Percentiles rank a stretch among this genome's conserved stretches.
phyloP scores from a whole-genome alignment of 2,797 vertebrate species.

The Aldrovandia affinis region DNA sequence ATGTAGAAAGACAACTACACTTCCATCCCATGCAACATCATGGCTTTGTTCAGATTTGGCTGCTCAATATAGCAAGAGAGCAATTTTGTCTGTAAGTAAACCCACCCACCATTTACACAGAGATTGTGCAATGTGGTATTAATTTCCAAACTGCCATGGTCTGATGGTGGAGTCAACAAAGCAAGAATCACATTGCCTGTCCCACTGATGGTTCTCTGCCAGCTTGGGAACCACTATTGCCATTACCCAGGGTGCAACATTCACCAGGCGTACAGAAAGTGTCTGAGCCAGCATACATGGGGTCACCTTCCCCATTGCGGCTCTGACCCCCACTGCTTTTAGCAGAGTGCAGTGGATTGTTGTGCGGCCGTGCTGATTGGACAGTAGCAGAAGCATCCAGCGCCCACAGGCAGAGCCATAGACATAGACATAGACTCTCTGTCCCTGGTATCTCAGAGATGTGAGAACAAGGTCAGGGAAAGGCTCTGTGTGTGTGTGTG shows the following conservation, averaged over 20 bases:
- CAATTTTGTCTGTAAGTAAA: neutral
- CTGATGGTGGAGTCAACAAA: too few species aligned
- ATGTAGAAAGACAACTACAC: too few species aligned
- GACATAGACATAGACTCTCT: too few species aligned
- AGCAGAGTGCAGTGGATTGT: neutral
- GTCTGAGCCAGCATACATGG: neutral
- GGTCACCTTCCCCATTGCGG: neutral
- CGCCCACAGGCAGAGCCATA: too few species aligned
- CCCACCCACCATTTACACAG: neutral
- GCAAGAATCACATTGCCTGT: too few species aligned
- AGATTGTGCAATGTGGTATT: neutral
- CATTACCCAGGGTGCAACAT: neutral
- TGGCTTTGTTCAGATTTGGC: neutral
- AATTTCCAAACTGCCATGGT: neutral
- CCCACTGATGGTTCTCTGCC: too few species aligned
- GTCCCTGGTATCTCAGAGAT: too few species aligned
- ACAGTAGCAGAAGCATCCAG: neutral
- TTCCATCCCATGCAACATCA: neutral
- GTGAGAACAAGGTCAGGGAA: too few species aligned
- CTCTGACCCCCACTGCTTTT: neutral
- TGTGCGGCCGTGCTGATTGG: neutral
- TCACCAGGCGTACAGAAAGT: neutral
- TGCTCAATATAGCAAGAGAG: neutral
- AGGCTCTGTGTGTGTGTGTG: too few species aligned
- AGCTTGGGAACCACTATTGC: neutral